Base-by-base conservation (phyloP, 1,140 invertebrate species). In the Drosophila seguyi region DNA sequence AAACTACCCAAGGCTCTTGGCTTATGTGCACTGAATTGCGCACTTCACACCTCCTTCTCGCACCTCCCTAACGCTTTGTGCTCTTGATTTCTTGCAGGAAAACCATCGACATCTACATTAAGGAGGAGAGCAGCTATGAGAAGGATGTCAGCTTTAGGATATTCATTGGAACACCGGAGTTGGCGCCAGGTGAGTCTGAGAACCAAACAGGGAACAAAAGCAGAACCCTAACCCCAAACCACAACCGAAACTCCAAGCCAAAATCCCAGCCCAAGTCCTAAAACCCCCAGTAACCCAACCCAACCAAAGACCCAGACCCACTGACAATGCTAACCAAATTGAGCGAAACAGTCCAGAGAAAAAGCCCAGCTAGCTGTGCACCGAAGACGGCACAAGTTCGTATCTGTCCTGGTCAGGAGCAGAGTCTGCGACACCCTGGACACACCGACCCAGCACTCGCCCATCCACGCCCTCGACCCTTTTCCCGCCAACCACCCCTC, bases 91-190 rank as follows among this genome's bases (percentile, higher is more conserved):
- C 34, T 97, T 97, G 16, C 95, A 99, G 98, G 92, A 96, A 98
- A 94, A 93, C 93, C 62, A 97, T 99, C 85, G 94, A 95, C 58
- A 95, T 95, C 61, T 65, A 27, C 27, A 98, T 99, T 72, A 95
- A 98, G 62, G 98, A 99, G 93, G 98, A 99, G 92, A 98, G 99
- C 93, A 98, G 98, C 91, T 99, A 99, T 92, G 98, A 99, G 93
- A 99, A 99, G 93, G 97, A 98, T 90, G 97, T 98, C 10, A 94
- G 97, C 13, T 99, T 99, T 92, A 98, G 97, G 92, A 95, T 99
- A 1, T 96, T 98, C 92, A 93, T 99, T 5, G 97, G 96, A 16
- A 96, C 98, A 77, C 98, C 99, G 8, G 95, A 95, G 87, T 94
- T 97, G 81, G 94, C 97, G 81, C 96, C 96, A 94, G 97, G 97